phyloP scores from a whole-genome alignment of 2,797 vertebrate species.

The Emys orbicularis region DNA sequence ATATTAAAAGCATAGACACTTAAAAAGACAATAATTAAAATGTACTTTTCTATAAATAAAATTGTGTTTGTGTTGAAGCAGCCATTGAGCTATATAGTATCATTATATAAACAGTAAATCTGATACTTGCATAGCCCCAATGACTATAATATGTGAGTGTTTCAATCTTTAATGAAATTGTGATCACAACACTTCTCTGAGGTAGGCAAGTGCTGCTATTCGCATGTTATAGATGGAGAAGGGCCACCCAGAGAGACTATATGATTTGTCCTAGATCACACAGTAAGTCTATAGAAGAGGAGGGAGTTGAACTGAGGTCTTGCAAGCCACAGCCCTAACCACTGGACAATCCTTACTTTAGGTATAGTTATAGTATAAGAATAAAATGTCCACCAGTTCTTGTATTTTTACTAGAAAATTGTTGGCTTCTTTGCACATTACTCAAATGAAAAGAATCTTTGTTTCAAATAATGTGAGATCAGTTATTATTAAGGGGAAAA shows the following conservation, averaged over 20 bases:
- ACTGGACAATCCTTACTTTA: not conserved
- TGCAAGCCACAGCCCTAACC: not conserved
- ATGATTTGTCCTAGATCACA: not conserved
- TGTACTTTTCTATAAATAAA: not conserved
- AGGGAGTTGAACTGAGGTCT: not conserved
- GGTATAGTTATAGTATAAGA: not conserved
- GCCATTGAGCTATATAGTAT: no score
- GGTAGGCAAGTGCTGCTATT: not conserved
- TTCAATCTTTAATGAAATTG: not conserved
- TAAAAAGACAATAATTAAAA: not conserved
- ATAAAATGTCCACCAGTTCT: not conserved
- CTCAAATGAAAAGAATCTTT: constrained; percentile 4
- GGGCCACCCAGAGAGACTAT: not conserved
- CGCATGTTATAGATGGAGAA: not conserved
- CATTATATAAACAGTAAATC: no score
- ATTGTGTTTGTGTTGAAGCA: not conserved
- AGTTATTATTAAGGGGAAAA: not conserved
- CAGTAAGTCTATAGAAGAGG: not conserved
- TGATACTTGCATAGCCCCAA: not conserved
- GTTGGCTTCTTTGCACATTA: constrained; percentile 1
- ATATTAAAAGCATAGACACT: not conserved
- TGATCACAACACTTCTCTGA: not conserved
- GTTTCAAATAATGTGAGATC: not conserved
- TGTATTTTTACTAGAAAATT: not conserved
- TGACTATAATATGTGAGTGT: not conserved